phyloP scores from a whole-genome alignment of 2,113 vertebrate species.

The Zosterops lateralis region DNA sequence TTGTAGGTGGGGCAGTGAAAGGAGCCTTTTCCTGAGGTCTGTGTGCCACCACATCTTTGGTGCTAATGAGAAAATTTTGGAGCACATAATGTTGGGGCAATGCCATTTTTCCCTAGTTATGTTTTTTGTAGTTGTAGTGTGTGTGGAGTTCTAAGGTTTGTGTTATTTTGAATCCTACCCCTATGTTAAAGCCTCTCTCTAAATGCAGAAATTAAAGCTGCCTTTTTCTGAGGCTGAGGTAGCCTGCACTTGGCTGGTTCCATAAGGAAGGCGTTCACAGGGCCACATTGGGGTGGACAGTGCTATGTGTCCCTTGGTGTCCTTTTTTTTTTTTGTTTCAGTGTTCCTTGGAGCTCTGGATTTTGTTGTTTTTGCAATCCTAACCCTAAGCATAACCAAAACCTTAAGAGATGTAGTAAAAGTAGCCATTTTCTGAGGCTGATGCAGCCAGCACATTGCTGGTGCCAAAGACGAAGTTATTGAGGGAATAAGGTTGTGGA shows the following conservation, averaged over 20 bases:
- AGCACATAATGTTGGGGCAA: background rate
- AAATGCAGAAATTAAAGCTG: background rate
- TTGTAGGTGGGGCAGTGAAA: background rate
- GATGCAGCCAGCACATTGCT: background rate
- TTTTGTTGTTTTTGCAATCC: background rate
- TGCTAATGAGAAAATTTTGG: background rate
- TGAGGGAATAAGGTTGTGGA: background rate
- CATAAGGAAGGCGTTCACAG: background rate
- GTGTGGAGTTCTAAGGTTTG: rapidly evolving
- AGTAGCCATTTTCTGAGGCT: background rate
- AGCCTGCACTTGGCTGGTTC: background rate
- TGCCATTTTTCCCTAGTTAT: background rate
- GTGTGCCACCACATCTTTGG: background rate
- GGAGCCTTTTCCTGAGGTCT: background rate
- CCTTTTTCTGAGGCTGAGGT: background rate
- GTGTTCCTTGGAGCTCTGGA: background rate
- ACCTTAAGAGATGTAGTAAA: too few species aligned
- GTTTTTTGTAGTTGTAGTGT: background rate
- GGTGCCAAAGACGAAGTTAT: background rate
- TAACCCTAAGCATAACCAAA: background rate
- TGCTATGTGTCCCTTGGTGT: background rate
- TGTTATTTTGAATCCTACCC: background rate
- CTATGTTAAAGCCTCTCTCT: rapidly evolving
- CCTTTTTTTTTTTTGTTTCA: background rate
- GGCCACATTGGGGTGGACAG: background rate